Evolutionary conservation across 2,888 invertebrate species (phyloP).

Genomic region (Melikaiella ostensackeni): DNA sequence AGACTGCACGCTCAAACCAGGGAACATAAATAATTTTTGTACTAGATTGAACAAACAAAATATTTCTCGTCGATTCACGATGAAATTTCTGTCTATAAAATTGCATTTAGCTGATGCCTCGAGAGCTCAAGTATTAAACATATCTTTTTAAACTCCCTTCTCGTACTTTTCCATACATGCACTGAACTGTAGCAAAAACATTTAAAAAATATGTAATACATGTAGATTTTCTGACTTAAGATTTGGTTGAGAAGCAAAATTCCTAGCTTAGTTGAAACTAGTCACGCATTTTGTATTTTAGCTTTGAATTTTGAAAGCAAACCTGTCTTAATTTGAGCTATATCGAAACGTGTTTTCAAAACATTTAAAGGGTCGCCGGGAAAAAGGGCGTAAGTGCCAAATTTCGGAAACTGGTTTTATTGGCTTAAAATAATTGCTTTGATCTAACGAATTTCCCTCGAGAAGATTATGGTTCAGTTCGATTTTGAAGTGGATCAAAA

Average conservation of each 20-base stretch:
- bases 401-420: no score
- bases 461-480: no score
- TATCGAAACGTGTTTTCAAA: no score
- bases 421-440: no score
- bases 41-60: slow-evolving; percentile 28
- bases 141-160: slow-evolving; percentile 24
- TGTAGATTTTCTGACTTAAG: neutral
- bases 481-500: no score
- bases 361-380: no score
- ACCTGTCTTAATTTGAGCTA: neutral
- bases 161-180: neutral
- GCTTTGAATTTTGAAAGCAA: neutral
- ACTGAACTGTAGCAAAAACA: neutral
- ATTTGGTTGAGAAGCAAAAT: neutral
- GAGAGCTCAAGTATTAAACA: slow-evolving; percentile 36
- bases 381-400: no score
- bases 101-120: slow-evolving; percentile 39
- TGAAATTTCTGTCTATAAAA: slow-evolving; percentile 29
- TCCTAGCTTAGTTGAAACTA: neutral
- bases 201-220: neutral
- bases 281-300: neutral
- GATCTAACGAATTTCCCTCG: no score
- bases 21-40: slow-evolving; percentile 38
- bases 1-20: slow-evolving; percentile 39
- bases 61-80: slow-evolving; percentile 32